Evolutionary conservation across 2,888 invertebrate species (phyloP), one percentile per base, ranked within the genome.

Genomic region (Sesamia inferens): DNA sequence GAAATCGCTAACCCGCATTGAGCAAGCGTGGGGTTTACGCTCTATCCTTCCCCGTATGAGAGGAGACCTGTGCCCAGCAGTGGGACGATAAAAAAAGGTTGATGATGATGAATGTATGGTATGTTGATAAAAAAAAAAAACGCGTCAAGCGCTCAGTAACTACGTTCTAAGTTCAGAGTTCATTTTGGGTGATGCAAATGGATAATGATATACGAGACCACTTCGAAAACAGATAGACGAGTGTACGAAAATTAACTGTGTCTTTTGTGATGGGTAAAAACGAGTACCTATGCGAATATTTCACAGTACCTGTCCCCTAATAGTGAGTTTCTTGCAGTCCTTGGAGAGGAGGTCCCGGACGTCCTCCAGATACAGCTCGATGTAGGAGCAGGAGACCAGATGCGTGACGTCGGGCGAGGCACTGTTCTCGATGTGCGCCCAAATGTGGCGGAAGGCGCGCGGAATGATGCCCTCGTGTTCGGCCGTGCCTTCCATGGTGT

Each of bases 341-440:
- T 98, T 97, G 61, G 97, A 94, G 78, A 97, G 96, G 78, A 97
- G 96, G 81, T 97, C 98, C 92, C 98, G 96, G 81, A 98, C 98
- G 88, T 98, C 98, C 90, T 98, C 99, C 96, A 99, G 98, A 92
- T 99, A 99, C 74, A 99, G 99, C 96, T 99, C 99, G 78, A 99
- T 97, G 93, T 99, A 99, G 71, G 99, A 99, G 64, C 99, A 99
- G 87, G 99, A 97, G 19, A 99, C 99, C 82, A 99, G 97, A 93
- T 99, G 99, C 90, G 99, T 99, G 92, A 98, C 98, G 92, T 99
- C 99, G 74, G 98, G 97, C 8, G 99, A 98, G 78, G 99, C 97
- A 91, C 97, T 97, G 90, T 93, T 95, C 82, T 98, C 97, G 86
- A 99, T 99, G 94, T 99, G 99, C 84, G 97, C 97, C 97, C 99